A percentile compares a stretch with the other conserved stretches of the same genome.
Evolutionary conservation across 2,888 invertebrate species (phyloP).

Genomic region (Actias luna): DNA sequence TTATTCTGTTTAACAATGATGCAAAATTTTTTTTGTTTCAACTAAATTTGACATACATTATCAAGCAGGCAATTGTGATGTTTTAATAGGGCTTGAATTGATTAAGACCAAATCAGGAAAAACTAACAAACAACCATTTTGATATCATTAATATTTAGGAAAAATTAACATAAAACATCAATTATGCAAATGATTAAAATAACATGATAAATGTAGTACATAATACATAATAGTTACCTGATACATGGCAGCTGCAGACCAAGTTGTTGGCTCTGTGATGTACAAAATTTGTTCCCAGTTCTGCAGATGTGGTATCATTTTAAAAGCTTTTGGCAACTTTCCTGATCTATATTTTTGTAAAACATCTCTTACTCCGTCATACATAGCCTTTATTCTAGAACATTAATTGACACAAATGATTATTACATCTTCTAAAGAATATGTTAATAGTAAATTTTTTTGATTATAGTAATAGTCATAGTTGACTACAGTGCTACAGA

Average conservation of each 20-base stretch:
- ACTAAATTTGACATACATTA: neutral
- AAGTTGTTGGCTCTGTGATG: slow-evolving; percentile 94
- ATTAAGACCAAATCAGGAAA: neutral
- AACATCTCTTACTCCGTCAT: slow-evolving; percentile 94
- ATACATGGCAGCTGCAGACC: slow-evolving; percentile 99
- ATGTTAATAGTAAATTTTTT: neutral
- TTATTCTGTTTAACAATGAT: neutral
- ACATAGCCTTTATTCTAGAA: slow-evolving; percentile 89
- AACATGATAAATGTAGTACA: neutral
- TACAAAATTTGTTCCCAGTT: slow-evolving; percentile 97
- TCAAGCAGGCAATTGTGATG: neutral
- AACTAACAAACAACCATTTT: too few relatives aligned
- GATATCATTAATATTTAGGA: neutral
- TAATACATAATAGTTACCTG: slow-evolving; percentile 69
- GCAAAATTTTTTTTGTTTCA: neutral
- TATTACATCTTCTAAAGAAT: slow-evolving; percentile 9
- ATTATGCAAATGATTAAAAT: slow-evolving; percentile 4
- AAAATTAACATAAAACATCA: neutral
- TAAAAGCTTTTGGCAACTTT: slow-evolving; percentile 98
- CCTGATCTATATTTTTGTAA: slow-evolving; percentile 95
- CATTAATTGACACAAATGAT: slow-evolving; percentile 4
- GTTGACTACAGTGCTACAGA: neutral
- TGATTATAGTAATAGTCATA: neutral
- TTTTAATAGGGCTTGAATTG: too few relatives aligned
- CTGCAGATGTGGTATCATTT: slow-evolving; percentile 94